Percentiles rank a stretch among this genome's conserved stretches.
Conservation (phyloP, 1,140 invertebrate species). For the Phocides pigmalion region DNA sequence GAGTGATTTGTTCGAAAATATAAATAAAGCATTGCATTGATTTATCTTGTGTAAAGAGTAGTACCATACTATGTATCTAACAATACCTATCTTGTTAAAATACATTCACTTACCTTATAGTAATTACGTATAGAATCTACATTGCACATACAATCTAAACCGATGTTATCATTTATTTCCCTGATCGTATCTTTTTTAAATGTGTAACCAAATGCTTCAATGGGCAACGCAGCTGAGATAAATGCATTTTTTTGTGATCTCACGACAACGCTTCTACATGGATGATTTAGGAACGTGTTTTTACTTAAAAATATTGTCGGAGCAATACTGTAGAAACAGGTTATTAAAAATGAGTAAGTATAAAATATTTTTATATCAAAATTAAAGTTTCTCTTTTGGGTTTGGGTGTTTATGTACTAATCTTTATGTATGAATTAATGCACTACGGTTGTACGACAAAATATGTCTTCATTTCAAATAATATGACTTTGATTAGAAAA, state of each 20-base stretch:
- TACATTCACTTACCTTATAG: slow-evolving; percentile 48
- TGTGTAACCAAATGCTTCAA: neutral
- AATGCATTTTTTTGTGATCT: neutral
- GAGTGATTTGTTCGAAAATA: neutral
- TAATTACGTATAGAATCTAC: slow-evolving; percentile 40
- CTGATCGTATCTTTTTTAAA: neutral
- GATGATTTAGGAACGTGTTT: neutral
- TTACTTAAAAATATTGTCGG: too few species aligned
- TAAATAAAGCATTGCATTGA: neutral
- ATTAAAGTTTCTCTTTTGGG: too few species aligned
- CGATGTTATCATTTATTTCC: neutral
- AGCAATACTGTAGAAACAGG: too few species aligned
- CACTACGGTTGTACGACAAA: too few species aligned
- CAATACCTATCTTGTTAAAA: neutral
- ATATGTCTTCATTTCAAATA: too few species aligned
- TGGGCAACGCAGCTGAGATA: neutral
- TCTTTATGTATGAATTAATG: too few species aligned
- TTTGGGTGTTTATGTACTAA: too few species aligned
- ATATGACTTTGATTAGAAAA: too few species aligned
- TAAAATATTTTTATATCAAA: too few species aligned
- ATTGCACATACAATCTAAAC: neutral
- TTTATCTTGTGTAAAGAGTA: too few species aligned
- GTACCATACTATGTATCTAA: too few species aligned
- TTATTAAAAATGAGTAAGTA: too few species aligned
- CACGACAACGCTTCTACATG: neutral